Evolutionary conservation across 1,140 invertebrate genomes (phyloP), one percentile per base, ranked within the genome.

Genomic region (Lordiphosa stackelbergi): DNA sequence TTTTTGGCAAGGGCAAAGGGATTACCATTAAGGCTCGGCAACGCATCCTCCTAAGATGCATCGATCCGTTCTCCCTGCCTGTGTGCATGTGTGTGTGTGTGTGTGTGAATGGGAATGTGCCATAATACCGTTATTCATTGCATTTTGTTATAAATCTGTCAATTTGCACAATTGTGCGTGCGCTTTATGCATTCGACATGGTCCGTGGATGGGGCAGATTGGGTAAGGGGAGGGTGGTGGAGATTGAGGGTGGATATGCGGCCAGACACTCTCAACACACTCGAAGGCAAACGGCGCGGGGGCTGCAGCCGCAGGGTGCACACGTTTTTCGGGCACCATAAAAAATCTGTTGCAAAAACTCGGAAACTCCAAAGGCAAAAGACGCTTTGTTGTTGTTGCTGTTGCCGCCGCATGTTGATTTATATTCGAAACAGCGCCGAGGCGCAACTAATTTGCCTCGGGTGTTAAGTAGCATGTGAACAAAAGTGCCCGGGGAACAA

Each of bases 111-210:
- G 24, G 45, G 12, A 5, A 8, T 19, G 34, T 8, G 5, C 11
- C 35, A 73, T 81, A 75, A 71, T 74, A 78, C 69, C 53, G 66
- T 66, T 81, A 74, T 81, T 78, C 74, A 79, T 74, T 81, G 75
- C 70, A 71, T 74, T 79, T 79, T 70, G 75, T 81, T 79, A 83
- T 81, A 81, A 81, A 81, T 81, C 75, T 81, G 75, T 81, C 75
- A 81, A 81, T 81, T 81, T 81, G 75, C 75, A 75, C 75, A 81
- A 81, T 81, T 81, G 75, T 81, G 75, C 72, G 75, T 83, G 65
- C 48, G 52, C 35, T 47, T 49, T 41, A 24, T 64, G 31, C 71
- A 73, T 73, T 73, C 51, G 24, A 36, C 48, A 64, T 36, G 53
- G 48, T 53, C 40, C 34, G 41, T 37, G 35, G 8, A 38, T 10